Conservation (phyloP, 2,888 invertebrate species). For the Nineta flava region DNA sequence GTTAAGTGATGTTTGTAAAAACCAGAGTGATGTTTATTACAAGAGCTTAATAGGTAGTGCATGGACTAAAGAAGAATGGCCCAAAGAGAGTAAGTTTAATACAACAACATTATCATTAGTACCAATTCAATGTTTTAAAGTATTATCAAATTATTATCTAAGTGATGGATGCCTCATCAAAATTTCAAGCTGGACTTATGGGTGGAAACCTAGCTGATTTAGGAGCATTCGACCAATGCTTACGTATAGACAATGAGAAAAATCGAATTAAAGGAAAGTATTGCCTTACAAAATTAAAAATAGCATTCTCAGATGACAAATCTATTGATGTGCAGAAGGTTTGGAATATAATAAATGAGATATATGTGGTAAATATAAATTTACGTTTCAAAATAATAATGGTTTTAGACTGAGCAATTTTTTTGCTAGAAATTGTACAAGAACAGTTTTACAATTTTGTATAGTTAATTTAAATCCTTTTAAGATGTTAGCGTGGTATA, state of each 20-base stretch:
- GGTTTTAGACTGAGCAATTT: no score
- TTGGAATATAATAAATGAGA: no score
- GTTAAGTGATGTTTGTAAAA: not conserved
- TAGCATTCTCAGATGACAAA: no score
- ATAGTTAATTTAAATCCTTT: no score
- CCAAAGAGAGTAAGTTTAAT: not conserved
- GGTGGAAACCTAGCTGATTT: conserved; percentile 27
- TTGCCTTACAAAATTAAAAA: not conserved
- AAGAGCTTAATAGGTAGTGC: not conserved
- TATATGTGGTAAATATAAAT: no score
- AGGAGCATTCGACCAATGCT: conserved; percentile 31
- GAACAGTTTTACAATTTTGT: no score
- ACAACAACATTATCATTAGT: no score
- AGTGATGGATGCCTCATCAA: conserved; percentile 32
- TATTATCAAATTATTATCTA: not conserved
- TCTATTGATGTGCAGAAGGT: no score
- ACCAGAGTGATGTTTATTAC: not conserved
- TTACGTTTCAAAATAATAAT: no score
- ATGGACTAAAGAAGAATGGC: not conserved
- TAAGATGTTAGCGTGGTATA: no score
- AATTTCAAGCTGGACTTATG: conserved; percentile 27
- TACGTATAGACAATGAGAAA: conserved; percentile 13
- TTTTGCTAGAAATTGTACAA: no score
- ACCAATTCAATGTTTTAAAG: not conserved
- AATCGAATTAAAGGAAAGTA: not conserved